Conservation (phyloP, 1,140 invertebrate species). For the Sweltsa coloradensis region DNA sequence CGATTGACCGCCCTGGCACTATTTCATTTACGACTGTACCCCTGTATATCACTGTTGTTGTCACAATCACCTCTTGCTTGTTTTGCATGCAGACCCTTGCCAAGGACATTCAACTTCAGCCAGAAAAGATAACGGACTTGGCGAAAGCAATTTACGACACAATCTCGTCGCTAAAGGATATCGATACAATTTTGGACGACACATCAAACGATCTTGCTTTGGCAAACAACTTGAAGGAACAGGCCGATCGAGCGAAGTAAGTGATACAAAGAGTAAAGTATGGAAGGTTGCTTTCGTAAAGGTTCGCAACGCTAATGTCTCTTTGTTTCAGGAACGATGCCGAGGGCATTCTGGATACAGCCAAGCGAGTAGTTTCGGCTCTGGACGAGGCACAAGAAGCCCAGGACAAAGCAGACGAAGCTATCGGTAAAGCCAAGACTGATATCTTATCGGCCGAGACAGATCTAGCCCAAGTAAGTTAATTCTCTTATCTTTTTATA, state of each 20-base stretch:
- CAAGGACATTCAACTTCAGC: slow-evolving; percentile 55
- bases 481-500: no score
- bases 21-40: no score
- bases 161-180: slow-evolving; percentile 74
- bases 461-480: slow-evolving; percentile 48
- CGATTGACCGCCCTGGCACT: no score
- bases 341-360: slow-evolving; percentile 38
- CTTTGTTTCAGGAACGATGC: slow-evolving; percentile 33
- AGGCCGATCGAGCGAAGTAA: slow-evolving; percentile 65
- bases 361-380: slow-evolving; percentile 40
- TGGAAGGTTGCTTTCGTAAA: neutral
- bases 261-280: slow-evolving; percentile 11
- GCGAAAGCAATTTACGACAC: slow-evolving; percentile 75
- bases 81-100: slow-evolving; percentile 33
- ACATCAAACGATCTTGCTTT: slow-evolving; percentile 63
- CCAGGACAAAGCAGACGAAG: slow-evolving; percentile 61
- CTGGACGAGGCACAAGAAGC: slow-evolving; percentile 57
- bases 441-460: slow-evolving; percentile 64
- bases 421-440: slow-evolving; percentile 64
- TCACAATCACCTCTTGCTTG: neutral
- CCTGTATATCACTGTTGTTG: no score
- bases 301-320: neutral
- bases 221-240: slow-evolving; percentile 60
- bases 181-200: slow-evolving; percentile 76
- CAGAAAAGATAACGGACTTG: slow-evolving; percentile 72